Evolutionary conservation across 2,888 invertebrate genomes (phyloP).

Genomic region (Drosophila subquinaria): DNA sequence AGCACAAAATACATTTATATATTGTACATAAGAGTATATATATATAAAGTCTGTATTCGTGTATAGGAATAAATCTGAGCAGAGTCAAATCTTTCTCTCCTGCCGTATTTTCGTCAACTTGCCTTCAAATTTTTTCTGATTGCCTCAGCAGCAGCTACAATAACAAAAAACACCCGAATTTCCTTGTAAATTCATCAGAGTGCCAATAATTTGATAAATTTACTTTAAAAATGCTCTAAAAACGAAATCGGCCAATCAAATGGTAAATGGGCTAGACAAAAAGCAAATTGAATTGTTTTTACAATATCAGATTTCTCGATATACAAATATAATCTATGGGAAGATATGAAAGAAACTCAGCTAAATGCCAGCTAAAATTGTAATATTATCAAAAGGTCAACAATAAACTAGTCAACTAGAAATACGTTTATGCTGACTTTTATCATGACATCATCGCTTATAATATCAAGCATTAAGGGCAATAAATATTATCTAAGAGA

Average conservation of each 20-base stretch:
- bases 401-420: neutral
- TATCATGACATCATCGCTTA: conserved; percentile 10
- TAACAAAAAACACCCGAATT: conserved; percentile 11
- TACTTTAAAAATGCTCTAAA: conserved; percentile 9
- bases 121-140: conserved; percentile 28
- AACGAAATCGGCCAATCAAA: conserved; percentile 12
- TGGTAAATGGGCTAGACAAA: conserved; percentile 11
- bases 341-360: neutral
- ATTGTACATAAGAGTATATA: neutral
- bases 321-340: neutral
- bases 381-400: neutral
- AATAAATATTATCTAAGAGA: conserved; percentile 4
- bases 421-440: neutral
- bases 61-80: conserved; percentile 24
- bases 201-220: conserved; percentile 33
- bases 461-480: neutral
- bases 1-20: conserved; percentile 44
- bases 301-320: neutral
- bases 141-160: conserved; percentile 36
- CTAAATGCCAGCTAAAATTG: neutral
- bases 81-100: conserved; percentile 42
- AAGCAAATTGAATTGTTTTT: neutral
- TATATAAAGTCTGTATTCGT: neutral
- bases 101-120: conserved; percentile 50
- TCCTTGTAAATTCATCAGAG: conserved; percentile 21